Conservation (phyloP, 2,888 invertebrate species). For the Idaea aversata region DNA sequence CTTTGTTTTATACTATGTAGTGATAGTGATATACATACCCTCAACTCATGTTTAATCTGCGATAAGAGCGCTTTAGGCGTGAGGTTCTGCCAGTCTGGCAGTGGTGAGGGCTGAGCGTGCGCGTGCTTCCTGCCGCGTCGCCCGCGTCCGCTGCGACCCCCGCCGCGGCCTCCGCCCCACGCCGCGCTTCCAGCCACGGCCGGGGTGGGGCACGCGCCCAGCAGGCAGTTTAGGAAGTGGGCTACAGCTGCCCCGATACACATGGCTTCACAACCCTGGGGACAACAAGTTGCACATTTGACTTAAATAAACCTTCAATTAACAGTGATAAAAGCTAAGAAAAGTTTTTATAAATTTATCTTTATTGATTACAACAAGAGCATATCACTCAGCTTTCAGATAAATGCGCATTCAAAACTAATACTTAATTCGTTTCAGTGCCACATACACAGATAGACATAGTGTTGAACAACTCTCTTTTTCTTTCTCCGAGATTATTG, state of each 20-base stretch:
- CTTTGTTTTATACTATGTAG: too few relatives aligned
- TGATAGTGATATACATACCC: too few relatives aligned
- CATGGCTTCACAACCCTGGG: slow-evolving; percentile 91
- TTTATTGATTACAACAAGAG: too few relatives aligned
- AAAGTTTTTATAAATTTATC: too few relatives aligned
- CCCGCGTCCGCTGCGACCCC: slow-evolving; percentile 68
- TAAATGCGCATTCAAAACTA: too few relatives aligned
- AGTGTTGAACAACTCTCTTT: too few relatives aligned
- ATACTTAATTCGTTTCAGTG: too few relatives aligned
- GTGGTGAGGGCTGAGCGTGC: slow-evolving; percentile 41
- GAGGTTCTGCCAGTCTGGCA: slow-evolving; percentile 89
- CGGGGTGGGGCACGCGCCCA: slow-evolving; percentile 87
- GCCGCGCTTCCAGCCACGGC: slow-evolving; percentile 51
- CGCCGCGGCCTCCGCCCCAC: slow-evolving; percentile 76
- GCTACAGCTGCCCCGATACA: slow-evolving; percentile 93
- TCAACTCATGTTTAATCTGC: slow-evolving; percentile 90
- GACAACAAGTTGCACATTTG: not conserved
- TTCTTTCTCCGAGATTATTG: too few relatives aligned
- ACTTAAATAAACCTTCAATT: too few relatives aligned
- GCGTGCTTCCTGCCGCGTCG: slow-evolving; percentile 46
- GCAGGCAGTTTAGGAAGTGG: slow-evolving; percentile 97
- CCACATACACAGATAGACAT: too few relatives aligned
- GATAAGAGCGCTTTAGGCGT: slow-evolving; percentile 94
- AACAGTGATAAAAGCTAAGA: too few relatives aligned
- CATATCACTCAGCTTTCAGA: too few relatives aligned